phyloP scores from a whole-genome alignment of 2,113 vertebrate species.

The Glaucidium brasilianum region DNA sequence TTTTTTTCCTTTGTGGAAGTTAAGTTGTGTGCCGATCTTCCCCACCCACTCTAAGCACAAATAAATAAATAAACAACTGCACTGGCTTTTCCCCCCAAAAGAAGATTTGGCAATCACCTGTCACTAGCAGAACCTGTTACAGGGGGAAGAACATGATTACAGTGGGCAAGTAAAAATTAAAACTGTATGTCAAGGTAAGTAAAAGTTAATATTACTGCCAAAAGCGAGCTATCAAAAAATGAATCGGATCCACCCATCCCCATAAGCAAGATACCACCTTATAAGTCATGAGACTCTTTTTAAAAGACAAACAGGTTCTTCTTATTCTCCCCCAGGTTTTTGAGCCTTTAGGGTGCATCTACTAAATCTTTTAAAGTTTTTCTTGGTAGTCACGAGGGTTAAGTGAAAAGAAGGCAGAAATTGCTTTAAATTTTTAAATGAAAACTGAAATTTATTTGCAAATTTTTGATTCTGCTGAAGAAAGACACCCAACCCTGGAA shows the following conservation, averaged over 20 bases:
- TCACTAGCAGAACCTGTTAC: conserved; percentile 55
- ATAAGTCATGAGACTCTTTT: conserved; percentile 14
- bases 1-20: background rate
- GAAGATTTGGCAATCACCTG: conserved; percentile 21
- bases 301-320: conserved; percentile 35
- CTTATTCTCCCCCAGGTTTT: conserved; percentile 3
- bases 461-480: background rate
- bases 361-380: background rate
- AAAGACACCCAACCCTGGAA: background rate
- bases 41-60: background rate
- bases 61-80: conserved; percentile 37
- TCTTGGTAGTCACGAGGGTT: background rate
- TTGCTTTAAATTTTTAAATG: background rate
- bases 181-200: background rate
- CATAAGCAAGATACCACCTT: conserved; percentile 57
- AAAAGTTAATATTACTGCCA: conserved; percentile 30
- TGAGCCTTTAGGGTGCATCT: conserved; percentile 30
- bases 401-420: background rate
- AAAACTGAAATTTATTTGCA: background rate
- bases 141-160: background rate
- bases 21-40: background rate
- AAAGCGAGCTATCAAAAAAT: conserved; percentile 20
- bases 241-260: conserved; percentile 20
- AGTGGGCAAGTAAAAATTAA: conserved; percentile 31
- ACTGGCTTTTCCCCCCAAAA: conserved; percentile 1